These are phyloP conservation scores for Caerostris extrusa DNA, from an alignment of 1,140 invertebrate genomes.

Conservation along the genomic window DNA sequence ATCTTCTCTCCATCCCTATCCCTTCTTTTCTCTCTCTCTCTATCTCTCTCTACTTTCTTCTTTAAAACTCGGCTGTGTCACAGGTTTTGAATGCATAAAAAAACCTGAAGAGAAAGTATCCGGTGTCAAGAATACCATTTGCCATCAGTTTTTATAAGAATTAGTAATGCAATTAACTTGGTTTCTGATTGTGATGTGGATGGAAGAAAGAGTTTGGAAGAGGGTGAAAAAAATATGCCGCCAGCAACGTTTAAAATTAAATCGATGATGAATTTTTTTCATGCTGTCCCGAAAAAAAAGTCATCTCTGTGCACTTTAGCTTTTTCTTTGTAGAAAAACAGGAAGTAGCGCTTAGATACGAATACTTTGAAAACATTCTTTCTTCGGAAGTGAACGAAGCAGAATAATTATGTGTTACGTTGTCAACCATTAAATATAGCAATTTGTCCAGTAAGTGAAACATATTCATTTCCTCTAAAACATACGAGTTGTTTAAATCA, in stretches of 20 bases:
- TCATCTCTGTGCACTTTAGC: not conserved
- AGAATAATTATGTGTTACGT: not conserved
- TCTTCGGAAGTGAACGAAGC: not conserved
- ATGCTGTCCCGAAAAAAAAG: not conserved
- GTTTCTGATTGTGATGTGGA: slow-evolving; percentile 17
- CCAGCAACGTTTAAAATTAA: slow-evolving; percentile 26
- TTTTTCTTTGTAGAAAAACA: not conserved
- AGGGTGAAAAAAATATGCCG: not conserved
- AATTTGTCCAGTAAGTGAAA: not conserved
- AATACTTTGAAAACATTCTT: not conserved
- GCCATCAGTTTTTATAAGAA: slow-evolving; percentile 11
- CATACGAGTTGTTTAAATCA: not conserved
- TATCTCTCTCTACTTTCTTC: not conserved
- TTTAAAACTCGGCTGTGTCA: slow-evolving; percentile 21
- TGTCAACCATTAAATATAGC: slow-evolving; percentile 20
- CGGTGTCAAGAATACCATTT: not conserved
- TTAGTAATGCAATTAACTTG: slow-evolving; percentile 28
- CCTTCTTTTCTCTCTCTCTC: not conserved
- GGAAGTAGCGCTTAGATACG: not conserved
- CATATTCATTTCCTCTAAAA: not conserved
- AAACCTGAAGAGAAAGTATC: not conserved
- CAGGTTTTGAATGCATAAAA: slow-evolving; percentile 42
- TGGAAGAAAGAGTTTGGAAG: not conserved
- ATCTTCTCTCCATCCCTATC: not conserved
- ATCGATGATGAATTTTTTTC: slow-evolving; percentile 26